These are phyloP conservation scores for Drosophila acutilabella DNA, from an alignment of 2,888 invertebrate species.

Conservation along the genomic window DNA sequence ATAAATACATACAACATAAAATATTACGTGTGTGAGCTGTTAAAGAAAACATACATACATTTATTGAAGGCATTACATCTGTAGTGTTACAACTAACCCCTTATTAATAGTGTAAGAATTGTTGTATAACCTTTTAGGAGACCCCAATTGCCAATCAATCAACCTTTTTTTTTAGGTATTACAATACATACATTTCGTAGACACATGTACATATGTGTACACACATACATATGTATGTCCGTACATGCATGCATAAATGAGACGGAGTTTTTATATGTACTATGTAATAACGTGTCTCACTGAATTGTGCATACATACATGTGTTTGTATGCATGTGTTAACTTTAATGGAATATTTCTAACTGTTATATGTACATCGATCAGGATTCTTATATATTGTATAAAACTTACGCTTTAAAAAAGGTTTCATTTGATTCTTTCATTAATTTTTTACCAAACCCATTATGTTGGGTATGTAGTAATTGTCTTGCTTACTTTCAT, in stretches of 20 bases:
- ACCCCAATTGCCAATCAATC: slow-evolving; percentile 46
- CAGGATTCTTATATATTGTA: background rate
- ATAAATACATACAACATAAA: slow-evolving; percentile 62
- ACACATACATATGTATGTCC: slow-evolving; percentile 18
- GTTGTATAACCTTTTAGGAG: slow-evolving; percentile 74
- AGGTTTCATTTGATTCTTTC: slow-evolving; percentile 6
- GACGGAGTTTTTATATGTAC: slow-evolving; percentile 10
- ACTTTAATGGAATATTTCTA: slow-evolving; percentile 3
- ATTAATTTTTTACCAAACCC: background rate
- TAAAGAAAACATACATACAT: slow-evolving; percentile 59
- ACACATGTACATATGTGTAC: slow-evolving; percentile 6
- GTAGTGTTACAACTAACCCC: slow-evolving; percentile 70
- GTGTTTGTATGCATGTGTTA: slow-evolving; percentile 2
- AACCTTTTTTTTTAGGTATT: slow-evolving; percentile 34
- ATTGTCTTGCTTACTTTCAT: background rate
- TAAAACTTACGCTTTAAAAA: background rate
- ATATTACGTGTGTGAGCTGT: slow-evolving; percentile 75
- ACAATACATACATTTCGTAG: slow-evolving; percentile 7
- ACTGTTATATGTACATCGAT: background rate
- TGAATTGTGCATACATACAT: slow-evolving; percentile 22
- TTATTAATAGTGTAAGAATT: slow-evolving; percentile 78
- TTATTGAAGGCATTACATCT: slow-evolving; percentile 65
- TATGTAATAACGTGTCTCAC: slow-evolving; percentile 24
- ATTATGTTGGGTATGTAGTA: background rate
- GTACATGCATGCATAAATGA: slow-evolving; percentile 13